Evolutionary conservation across 2,797 vertebrate genomes (phyloP).

Genomic region (Sphenopsis melanotis): DNA sequence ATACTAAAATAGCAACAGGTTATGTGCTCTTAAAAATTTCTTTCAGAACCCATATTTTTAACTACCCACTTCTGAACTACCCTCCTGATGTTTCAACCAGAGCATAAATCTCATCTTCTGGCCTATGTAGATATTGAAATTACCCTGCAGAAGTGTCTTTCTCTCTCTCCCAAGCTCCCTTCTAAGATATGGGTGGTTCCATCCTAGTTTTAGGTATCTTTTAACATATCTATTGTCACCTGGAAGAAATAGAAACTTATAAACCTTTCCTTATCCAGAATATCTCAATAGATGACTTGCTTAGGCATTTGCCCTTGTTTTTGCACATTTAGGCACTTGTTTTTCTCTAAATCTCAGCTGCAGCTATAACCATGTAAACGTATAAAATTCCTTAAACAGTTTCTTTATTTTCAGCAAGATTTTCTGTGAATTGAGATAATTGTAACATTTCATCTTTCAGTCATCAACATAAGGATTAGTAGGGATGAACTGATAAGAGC

Average conservation of each 20-base stretch:
- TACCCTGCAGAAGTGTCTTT: not conserved
- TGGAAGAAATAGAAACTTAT: not conserved
- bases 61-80: not conserved
- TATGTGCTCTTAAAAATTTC: not conserved
- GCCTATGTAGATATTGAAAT: not conserved
- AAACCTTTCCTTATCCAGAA: not conserved
- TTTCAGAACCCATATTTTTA: not conserved
- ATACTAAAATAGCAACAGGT: not conserved
- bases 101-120: not conserved
- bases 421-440: not conserved
- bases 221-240: not conserved
- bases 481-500: not conserved
- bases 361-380: not conserved
- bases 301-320: not conserved
- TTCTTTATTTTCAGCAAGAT: not conserved
- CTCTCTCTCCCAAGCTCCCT: not conserved
- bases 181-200: not conserved
- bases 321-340: not conserved
- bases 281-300: not conserved
- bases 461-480: not conserved
- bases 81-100: not conserved
- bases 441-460: not conserved
- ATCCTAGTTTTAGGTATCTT: not conserved
- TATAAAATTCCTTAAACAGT: not conserved
- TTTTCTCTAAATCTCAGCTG: not conserved